phyloP scores from a whole-genome alignment of 2,888 invertebrate species.

The Lasioglossum calceatum region DNA sequence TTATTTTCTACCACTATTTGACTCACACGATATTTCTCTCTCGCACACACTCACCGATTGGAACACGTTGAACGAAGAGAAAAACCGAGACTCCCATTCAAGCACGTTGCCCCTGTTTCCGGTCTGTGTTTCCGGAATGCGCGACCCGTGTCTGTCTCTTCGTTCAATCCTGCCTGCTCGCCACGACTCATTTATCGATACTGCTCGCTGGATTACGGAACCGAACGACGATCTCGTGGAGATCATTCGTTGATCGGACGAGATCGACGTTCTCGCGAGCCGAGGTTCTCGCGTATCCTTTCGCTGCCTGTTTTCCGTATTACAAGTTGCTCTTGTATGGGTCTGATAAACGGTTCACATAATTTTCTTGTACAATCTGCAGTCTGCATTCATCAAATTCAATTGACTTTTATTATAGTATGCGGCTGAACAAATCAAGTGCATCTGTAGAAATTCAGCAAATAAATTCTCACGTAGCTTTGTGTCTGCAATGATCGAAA shows the following conservation, averaged over 20 bases:
- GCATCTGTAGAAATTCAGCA: neutral
- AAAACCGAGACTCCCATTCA: neutral
- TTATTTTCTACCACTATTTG: slow-evolving; percentile 5
- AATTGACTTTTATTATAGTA: neutral
- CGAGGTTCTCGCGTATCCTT: slow-evolving; percentile 25
- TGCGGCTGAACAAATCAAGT: neutral
- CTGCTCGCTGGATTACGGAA: slow-evolving; percentile 32
- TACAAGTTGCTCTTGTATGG: neutral
- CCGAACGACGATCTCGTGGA: slow-evolving; percentile 16
- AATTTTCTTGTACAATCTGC: neutral
- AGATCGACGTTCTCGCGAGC: slow-evolving; percentile 30
- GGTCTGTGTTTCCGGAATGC: neutral
- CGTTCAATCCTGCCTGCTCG: slow-evolving; percentile 64
- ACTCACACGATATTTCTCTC: slow-evolving; percentile 45
- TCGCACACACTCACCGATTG: slow-evolving; percentile 56
- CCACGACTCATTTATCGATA: slow-evolving; percentile 42
- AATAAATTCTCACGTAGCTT: neutral
- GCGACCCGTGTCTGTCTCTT: slow-evolving; percentile 35
- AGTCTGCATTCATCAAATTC: neutral
- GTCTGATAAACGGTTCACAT: neutral
- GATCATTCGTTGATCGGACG: slow-evolving; percentile 12
- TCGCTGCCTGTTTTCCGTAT: neutral
- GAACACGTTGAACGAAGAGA: slow-evolving; percentile 60
- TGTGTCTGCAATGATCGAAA: neutral
- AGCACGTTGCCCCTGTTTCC: neutral